Evolutionary conservation across 2,797 vertebrate genomes (phyloP), one percentile per base, ranked within the genome.

Genomic region (Syndactyla subalaris): DNA sequence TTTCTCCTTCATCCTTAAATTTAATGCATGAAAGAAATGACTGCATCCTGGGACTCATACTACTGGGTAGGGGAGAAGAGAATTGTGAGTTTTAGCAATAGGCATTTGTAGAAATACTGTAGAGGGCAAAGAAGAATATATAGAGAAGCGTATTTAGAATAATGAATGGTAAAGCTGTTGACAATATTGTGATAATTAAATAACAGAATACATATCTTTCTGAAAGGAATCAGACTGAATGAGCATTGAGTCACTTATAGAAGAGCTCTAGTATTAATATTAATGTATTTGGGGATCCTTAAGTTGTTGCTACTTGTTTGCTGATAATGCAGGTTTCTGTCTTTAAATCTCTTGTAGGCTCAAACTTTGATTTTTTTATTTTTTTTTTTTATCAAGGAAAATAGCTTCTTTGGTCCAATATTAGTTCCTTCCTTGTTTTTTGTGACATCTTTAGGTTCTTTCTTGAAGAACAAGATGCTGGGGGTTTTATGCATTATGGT

Each of bases 401-500:
- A 95, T 71, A 93, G 20, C 72, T 91, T 97, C 27, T 30, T 74
- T 89, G 97, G 39, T 93, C 92, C 96, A 87, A 91, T 89, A 67
- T 72, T 88, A 89, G 62, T 68, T 79, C 36, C 27, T 96, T 71
- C 48, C 32, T 82, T 36, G 24, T 54, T 80, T 95, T 94, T 89
- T 74, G n/a, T 94, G 89, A 97, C 95, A 79, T 95, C 74, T 85
- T 87, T 67, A 29, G 17, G 48, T 14, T 95, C 39, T 80, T 45
- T 93, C 16, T 80, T 85, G 73, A 96, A 94, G 84, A 96, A 96
- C 96, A 77, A 88, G 75, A 66, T 81, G 68, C 24, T 85, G 68
- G 20, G 18, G 29, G 95, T 97, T 97, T 87, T 86, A 65, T 93
- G 61, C 85, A 92, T 97, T 97, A 97, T 81, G 63, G 75, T 76